phyloP scores from a whole-genome alignment of 2,888 invertebrate species.

The Parnassius apollo region DNA sequence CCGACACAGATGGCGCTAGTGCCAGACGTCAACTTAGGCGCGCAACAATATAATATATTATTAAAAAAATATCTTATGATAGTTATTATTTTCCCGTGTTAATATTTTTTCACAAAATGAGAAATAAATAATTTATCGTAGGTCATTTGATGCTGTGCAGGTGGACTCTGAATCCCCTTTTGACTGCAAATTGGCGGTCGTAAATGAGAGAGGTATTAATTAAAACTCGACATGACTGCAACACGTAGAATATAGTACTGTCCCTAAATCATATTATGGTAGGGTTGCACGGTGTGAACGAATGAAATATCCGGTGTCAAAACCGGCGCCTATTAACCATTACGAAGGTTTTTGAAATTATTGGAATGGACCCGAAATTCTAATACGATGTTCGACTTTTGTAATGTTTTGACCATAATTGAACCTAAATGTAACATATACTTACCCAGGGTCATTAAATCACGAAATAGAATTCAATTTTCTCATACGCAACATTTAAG shows the following conservation, averaged over 20 bases:
- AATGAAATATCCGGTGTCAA: conserved; percentile 30
- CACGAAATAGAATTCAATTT: conserved; percentile 14
- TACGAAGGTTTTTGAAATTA: conserved; percentile 26
- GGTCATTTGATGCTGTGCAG: background rate
- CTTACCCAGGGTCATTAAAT: conserved; percentile 16
- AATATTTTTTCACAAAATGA: too few relatives aligned
- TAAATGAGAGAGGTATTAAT: conserved; percentile 34
- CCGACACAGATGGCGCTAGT: too few relatives aligned
- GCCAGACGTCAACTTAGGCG: too few relatives aligned
- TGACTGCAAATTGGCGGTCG: background rate
- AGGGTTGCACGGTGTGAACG: conserved; percentile 28
- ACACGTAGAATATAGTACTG: conserved; percentile 36
- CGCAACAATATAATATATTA: too few relatives aligned
- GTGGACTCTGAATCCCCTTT: background rate
- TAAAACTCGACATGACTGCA: conserved; percentile 36
- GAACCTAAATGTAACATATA: conserved; percentile 13
- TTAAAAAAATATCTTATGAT: too few relatives aligned
- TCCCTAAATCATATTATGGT: conserved; percentile 36
- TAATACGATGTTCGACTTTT: conserved; percentile 18
- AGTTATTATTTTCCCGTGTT: too few relatives aligned
- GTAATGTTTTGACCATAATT: conserved; percentile 26
- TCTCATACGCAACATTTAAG: conserved; percentile 7
- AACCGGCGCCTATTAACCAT: conserved; percentile 22
- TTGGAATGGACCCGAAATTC: conserved; percentile 25
- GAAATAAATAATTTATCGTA: too few relatives aligned